Evolutionary conservation across 1,140 invertebrate genomes (phyloP), one percentile per base, ranked within the genome.

Genomic region (Choristoneura fumiferana): DNA sequence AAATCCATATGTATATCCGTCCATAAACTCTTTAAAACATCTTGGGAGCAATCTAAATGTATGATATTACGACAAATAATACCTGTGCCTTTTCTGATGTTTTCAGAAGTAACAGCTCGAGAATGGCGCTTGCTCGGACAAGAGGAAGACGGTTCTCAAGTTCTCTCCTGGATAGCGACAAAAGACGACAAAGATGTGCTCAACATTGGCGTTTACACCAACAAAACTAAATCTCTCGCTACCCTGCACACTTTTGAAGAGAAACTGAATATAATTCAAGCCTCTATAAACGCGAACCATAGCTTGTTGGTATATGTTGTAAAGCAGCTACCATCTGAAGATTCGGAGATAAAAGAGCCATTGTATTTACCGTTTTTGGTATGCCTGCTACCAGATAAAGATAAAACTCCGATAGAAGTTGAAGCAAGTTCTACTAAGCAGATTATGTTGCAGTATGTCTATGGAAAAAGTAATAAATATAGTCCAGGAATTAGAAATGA

Each of bases 101-200:
- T 78, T 78, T 4, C 63, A 87, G 86, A 86, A 64, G 73, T 89
- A 73, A 83, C 90, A 83, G 93, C 93, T 3, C 91, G 92, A 63
- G 94, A 95, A 90, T 95, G 94, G 94, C 92, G 94, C 38, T 88
- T 95, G 56, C 82, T 95, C 57, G 94, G 94, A 0, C 94, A 95
- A 84, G 94, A 95, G 70, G 93, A 93, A 80, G 92, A 95, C 78
- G 93, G 93, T 1, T 92, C 92, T 4, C 81, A 95, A 66, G 67
- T 95, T 10, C 90, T 95, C n/a, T 92, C 93, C 12, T 95, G 94
- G 94, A 91, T 94, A 57, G 91, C 91, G 67, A 81, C 77, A 17
- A 66, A 80, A 15, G 73, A 81, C 13, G 71, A 76, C 8, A 67
- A 80, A 36, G 77, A 84, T 64, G 76, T 90, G 13, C 58, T 81